These are phyloP conservation scores for Conus betulinus DNA, from an alignment of 1,140 invertebrate genomes.

Conservation along the genomic window DNA sequence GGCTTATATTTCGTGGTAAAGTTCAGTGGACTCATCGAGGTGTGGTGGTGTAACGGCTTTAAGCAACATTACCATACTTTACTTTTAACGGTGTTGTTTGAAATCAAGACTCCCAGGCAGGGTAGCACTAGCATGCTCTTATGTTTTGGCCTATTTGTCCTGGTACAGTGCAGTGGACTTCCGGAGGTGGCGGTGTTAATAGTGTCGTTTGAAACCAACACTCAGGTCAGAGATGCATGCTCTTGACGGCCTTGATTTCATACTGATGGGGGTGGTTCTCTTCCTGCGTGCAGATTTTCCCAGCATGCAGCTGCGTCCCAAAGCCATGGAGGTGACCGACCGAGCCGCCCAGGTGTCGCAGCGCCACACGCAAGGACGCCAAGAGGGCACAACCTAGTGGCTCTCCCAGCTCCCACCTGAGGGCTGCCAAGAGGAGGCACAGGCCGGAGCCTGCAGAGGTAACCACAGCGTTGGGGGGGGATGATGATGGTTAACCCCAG, in stretches of 20 bases:
- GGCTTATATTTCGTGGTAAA: too few relatives aligned
- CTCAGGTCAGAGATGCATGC: not conserved
- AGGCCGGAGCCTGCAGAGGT: not conserved
- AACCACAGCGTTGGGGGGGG: too few relatives aligned
- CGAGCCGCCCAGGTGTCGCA: conserved; percentile 14
- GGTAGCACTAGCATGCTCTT: not conserved
- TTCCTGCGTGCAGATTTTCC: not conserved
- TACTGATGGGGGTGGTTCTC: not conserved
- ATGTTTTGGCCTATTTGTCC: too few relatives aligned
- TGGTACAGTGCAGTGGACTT: too few relatives aligned
- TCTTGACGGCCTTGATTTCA: not conserved
- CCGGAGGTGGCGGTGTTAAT: not conserved
- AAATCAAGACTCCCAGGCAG: not conserved
- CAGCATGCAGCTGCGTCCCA: conserved; percentile 32
- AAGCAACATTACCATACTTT: not conserved
- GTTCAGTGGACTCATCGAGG: too few relatives aligned
- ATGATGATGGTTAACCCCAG: too few relatives aligned
- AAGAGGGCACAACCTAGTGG: not conserved
- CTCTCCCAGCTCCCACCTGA: not conserved
- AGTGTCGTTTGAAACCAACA: not conserved
- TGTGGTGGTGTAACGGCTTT: too few relatives aligned
- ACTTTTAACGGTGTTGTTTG: not conserved
- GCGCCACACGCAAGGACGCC: not conserved
- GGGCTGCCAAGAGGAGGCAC: conserved; percentile 14
- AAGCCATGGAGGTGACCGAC: conserved; percentile 24